Percentiles rank a stretch among this genome's conserved stretches.
phyloP scores from a whole-genome alignment of 1,140 invertebrate genomes.

The Drosophila littoralis region DNA sequence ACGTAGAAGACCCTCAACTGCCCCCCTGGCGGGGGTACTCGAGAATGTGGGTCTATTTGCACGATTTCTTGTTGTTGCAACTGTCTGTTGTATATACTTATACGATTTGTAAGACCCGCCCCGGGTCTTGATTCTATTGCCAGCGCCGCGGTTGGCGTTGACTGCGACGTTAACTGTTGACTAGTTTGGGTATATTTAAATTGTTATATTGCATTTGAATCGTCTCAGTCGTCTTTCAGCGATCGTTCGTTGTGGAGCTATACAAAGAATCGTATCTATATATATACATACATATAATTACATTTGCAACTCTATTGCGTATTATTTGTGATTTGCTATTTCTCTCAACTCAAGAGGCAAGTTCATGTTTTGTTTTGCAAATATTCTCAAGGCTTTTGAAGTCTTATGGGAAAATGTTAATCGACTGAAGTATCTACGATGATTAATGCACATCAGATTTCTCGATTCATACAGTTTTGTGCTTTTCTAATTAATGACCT shows the following conservation, averaged over 20 bases:
- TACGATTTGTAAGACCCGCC: constrained; percentile 38
- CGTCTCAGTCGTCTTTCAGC: constrained; percentile 60
- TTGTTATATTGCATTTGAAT: constrained; percentile 46
- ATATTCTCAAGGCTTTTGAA: constrained; percentile 16
- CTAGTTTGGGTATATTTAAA: constrained; percentile 49
- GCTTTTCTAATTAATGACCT: constrained; percentile 48
- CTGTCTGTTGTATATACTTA: constrained; percentile 18
- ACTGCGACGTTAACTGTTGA: constrained; percentile 10
- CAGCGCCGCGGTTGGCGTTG: not conserved
- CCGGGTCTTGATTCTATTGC: constrained; percentile 47
- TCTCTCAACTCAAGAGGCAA: constrained; percentile 40
- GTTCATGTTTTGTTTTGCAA: constrained; percentile 41
- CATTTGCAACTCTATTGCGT: constrained; percentile 38
- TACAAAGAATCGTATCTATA: constrained; percentile 9
- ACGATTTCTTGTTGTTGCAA: constrained; percentile 55
- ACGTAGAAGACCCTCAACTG: constrained; percentile 54
- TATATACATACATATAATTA: not conserved
- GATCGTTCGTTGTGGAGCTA: constrained; percentile 55
- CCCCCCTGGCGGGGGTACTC: constrained; percentile 3
- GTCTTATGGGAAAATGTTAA: not conserved
- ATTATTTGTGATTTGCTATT: constrained; percentile 16
- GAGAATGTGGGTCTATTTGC: constrained; percentile 65
- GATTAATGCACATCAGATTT: constrained; percentile 22
- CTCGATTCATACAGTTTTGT: too few relatives aligned
- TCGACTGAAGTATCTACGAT: constrained; percentile 1